These are phyloP conservation scores for Chiroxiphia lanceolata DNA, from an alignment of 2,797 vertebrate species.

Conservation along the genomic window DNA sequence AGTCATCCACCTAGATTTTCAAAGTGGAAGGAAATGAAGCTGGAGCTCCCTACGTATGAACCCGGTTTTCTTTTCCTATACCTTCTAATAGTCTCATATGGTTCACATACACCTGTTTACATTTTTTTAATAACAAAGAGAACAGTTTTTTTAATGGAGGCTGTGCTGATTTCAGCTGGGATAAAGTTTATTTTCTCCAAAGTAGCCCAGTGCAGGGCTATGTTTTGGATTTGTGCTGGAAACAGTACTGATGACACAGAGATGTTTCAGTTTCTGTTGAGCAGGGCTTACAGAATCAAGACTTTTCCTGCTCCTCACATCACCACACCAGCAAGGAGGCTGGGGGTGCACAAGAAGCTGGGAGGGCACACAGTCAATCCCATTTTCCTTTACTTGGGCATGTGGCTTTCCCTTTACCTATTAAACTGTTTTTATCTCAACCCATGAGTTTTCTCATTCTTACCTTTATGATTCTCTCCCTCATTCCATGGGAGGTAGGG, in stretches of 20 bases:
- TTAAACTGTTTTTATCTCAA: background rate
- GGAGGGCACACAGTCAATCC: background rate
- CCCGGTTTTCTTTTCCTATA: background rate
- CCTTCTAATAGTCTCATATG: background rate
- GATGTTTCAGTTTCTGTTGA: background rate
- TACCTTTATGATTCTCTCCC: background rate
- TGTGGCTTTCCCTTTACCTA: background rate
- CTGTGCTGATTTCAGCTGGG: background rate
- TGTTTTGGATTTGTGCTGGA: background rate
- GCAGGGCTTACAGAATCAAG: background rate
- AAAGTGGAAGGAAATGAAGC: background rate
- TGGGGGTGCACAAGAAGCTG: background rate
- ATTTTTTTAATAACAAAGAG: background rate
- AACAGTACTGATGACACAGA: too few species aligned
- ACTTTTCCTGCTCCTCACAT: background rate
- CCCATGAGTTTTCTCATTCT: background rate
- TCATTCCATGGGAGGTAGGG: accelerated
- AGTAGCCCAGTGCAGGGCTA: background rate
- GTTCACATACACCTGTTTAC: background rate
- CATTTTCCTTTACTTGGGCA: background rate
- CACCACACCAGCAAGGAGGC: background rate
- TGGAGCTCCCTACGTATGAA: background rate
- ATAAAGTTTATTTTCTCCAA: background rate
- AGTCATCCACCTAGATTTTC: background rate
- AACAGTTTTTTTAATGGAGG: background rate